Base-by-base conservation (phyloP, 2,888 invertebrate genomes). In the Thecophora atra region DNA sequence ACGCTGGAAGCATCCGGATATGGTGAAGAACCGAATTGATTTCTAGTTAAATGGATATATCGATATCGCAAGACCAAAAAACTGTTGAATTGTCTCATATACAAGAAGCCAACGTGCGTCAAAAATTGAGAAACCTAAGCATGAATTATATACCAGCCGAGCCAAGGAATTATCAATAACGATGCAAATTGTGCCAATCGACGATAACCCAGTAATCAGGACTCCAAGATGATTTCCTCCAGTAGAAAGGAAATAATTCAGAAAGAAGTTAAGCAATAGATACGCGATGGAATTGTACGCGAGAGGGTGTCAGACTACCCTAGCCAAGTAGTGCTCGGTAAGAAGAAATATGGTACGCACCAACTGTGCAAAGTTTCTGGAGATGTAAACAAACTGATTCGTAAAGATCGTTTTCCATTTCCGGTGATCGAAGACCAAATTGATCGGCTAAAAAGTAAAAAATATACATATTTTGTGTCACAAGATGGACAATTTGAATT, bases 391-490 rank as follows among this genome's bases (percentile, higher is more conserved):
- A 71, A 72, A 54, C 64, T 72, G 28, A 75, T 72, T 42, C 73
- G 74, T 72, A 78, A 75, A 69, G 79, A 70, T 44, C 74, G 68
- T 73, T 80, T 74, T 60, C 56, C 79, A 11, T 44, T 79, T 37
- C 81, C 80, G 19, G 60, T 76, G 13, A 77, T 80, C 5, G 79
- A 82, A 21, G 81, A 82, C 42, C 77, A 77, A 67, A 52, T 84
- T 11, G 77, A 81, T 52, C 73, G 71, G 56, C 70, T 81, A 6
- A 26, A 74, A 42, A 74, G 71, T 30, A 68, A 52, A 11, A 70
- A 73, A 63, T 69, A 68, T 24, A 69, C 72, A 13, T 58, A 71
- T 30, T 72, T 73, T 42, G 65, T 73, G 6, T 70, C 73, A 1
- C 65, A 64, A 30, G 19, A 42, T 4, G 67, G 73, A 6, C 70